Base-by-base conservation (phyloP, 2,888 invertebrate species). In the Acleris laterana region DNA sequence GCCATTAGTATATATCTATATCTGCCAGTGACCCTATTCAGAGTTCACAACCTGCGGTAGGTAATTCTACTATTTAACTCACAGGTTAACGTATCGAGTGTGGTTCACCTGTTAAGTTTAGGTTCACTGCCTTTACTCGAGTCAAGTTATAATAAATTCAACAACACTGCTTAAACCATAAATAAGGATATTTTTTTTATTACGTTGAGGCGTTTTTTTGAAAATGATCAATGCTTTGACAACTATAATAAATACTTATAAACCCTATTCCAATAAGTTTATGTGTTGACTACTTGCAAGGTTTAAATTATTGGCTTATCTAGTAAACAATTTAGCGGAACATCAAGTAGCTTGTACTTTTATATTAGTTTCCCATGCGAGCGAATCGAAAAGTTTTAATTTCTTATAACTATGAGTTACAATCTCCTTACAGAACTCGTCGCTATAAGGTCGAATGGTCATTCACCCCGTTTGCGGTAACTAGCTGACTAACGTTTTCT, bases 401-500 rank as follows among this genome's bases (percentile, higher is more conserved):
- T 46, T 48, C 25, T 44, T 46, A 19, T 25, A 46, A 25, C 57
- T 57, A 57, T 17, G 22, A 56, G 25, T 57, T 13, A 44, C 57
- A 25, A 57, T 57, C 57, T 49, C 19, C n/a, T 55, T 42, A 55
- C 42, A 53, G 9, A 59, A 59, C 58, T 46, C 5, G 65, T 51
- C 46, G 38, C 46, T 52, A 46, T 63, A 66, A 66, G 66, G 66
- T 57, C 66, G 66, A 17, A 42, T 25, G 61, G 50, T 52, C 62
- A 48, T 32, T 66, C 46, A 66, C 51, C 65, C 57, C 52, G 51
- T 51, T 66, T 62, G 62, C 66, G 66, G 66, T 66, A 57, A 56
- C 65, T 62, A 62, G 61, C 32, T 56, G 66, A 62, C 61, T 57
- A 66, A 61, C 46, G 57, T 57, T 48, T 66, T 62, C 51, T 38